phyloP scores from a whole-genome alignment of 2,888 invertebrate species.

The Cephus pulcher region DNA sequence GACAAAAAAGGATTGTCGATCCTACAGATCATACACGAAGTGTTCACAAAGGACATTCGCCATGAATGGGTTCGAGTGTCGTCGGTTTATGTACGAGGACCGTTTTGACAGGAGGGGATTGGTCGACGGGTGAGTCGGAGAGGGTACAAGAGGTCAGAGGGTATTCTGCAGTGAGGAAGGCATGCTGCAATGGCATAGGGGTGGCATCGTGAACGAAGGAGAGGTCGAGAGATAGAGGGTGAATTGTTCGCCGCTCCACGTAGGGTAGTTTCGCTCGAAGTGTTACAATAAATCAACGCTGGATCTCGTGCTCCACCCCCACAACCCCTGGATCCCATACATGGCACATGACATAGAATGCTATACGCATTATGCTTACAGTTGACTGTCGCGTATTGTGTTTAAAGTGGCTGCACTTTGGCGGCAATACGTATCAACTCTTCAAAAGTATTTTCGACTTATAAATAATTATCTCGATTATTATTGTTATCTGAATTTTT shows the following conservation, averaged over 20 bases:
- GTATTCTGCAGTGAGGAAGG: not conserved
- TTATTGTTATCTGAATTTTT: not conserved
- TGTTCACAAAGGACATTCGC: not conserved
- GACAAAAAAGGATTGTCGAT: not conserved
- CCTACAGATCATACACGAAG: not conserved
- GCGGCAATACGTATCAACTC: constrained; percentile 10
- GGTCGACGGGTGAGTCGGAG: not conserved
- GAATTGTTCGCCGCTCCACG: constrained; percentile 15
- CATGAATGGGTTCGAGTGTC: constrained; percentile 8
- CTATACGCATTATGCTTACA: constrained; percentile 7
- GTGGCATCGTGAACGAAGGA: not conserved
- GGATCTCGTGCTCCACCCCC: constrained; percentile 47
- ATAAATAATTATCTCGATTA: not conserved
- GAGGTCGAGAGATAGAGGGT: constrained; percentile 14
- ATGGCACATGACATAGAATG: constrained; percentile 31
- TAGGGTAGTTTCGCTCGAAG: constrained; percentile 46
- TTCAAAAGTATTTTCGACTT: not conserved
- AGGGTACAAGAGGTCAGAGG: constrained; percentile 5
- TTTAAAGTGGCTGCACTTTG: constrained; percentile 39
- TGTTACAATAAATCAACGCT: constrained; percentile 57
- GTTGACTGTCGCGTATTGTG: constrained; percentile 38
- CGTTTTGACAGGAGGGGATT: constrained; percentile 8
- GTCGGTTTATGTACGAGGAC: constrained; percentile 1
- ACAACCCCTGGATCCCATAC: constrained; percentile 29
- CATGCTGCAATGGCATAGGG: not conserved